Evolutionary conservation across 2,113 vertebrate genomes (phyloP), one percentile per base, ranked within the genome.

Genomic region (Sinocyclocheilus maitianheensis): DNA sequence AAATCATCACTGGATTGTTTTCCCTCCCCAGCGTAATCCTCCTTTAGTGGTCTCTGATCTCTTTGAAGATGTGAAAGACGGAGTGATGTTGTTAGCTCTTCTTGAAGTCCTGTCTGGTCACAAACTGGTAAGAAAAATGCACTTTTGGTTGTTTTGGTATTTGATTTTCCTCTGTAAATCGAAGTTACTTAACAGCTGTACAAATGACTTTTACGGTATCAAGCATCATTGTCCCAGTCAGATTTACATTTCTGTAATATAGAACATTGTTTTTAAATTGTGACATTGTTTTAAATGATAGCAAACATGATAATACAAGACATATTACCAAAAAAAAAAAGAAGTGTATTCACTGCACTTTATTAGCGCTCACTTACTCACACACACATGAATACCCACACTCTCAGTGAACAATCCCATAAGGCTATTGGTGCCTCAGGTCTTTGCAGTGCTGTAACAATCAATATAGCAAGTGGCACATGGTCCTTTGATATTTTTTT

Each of bases 31-130:
- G 98, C 93, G 95, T 86, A 97, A 97, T 88, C 97, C 97, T 20
- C 97, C 98, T 0, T 91, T 98, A 62, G 92, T 96, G 90, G 93
- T 99, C 53, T 97, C 96, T 18, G 97, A 99, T 86, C 96, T 99
- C 48, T 99, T 99, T 88, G 97, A 99, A 95, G 98, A 99, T 91
- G 97, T 99, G 93, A 99, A 98, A 93, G 97, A 99, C 94, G 98
- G 98, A 63, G 94, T 97, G 85, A 98, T 96, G 94, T 93, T 99
- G 1, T 93, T 99, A 86, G 96, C 97, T 24, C 94, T 99, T 82
- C 89, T 99, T 93, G 98, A 99, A 85, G 97, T 99, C 89, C 94
- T 99, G 63, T 99, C 98, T 51, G 98, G 97, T 30, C 97, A 99
- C 93, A 97, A 97, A 91, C 91, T 99, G 90, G 98, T 99, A 94